phyloP scores from a whole-genome alignment of 2,113 vertebrate genomes.

The Chaetodon trifascialis region DNA sequence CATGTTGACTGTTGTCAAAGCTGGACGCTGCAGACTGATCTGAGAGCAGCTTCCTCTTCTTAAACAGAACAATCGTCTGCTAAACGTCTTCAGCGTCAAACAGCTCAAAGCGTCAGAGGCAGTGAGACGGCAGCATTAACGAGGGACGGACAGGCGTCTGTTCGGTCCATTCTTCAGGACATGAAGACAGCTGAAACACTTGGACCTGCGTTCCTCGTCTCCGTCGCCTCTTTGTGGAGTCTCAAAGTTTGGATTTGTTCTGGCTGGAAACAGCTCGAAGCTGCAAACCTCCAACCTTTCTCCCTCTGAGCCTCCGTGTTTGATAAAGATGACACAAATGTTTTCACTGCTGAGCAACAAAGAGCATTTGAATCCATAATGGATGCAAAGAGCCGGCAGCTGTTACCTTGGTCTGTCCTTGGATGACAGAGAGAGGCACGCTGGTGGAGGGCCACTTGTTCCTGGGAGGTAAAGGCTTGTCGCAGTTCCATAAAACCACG shows the following conservation, averaged over 20 bases:
- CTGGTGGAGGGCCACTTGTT: slow-evolving; percentile 88
- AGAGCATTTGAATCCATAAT: slow-evolving; percentile 28
- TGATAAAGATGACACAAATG: slow-evolving; percentile 15
- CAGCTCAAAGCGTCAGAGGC: no score
- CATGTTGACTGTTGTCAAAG: no score
- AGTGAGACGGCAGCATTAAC: no score
- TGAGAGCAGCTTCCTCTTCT: no score
- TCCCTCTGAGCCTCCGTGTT: background rate
- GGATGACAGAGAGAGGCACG: slow-evolving; percentile 85
- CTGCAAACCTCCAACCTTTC: background rate
- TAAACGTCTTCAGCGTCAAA: no score
- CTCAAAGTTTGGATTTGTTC: background rate
- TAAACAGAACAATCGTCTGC: no score
- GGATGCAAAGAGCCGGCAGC: slow-evolving; percentile 41
- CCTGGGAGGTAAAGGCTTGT: slow-evolving; percentile 84
- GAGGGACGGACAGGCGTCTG: no score
- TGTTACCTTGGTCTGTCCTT: slow-evolving; percentile 86
- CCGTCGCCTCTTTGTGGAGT: background rate
- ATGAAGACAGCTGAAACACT: no score
- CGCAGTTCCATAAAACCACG: slow-evolving; percentile 87
- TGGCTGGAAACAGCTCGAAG: background rate
- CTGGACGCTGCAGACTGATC: no score
- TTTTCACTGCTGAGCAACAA: background rate
- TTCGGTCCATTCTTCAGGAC: no score
- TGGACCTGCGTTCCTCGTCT: no score